Conservation (phyloP, 1,140 invertebrate genomes). For the Heterodera carotae region DNA sequence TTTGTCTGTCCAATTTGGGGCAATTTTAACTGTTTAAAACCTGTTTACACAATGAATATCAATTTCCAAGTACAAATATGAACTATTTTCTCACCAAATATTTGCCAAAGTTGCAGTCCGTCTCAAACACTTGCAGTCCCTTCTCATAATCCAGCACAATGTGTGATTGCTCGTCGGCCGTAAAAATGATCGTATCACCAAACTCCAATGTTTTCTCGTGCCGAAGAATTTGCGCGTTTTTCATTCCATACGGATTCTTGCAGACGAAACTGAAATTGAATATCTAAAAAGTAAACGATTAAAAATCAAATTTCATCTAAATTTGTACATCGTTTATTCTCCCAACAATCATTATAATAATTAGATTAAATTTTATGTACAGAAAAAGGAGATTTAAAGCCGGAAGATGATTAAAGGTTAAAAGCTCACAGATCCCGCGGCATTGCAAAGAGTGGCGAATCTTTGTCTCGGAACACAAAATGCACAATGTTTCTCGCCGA, state of each 20-base stretch:
- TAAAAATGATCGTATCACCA: conserved; percentile 33
- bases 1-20: too few relatives aligned
- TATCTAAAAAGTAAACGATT: too few relatives aligned
- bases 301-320: too few relatives aligned
- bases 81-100: conserved; percentile 23
- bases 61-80: background rate
- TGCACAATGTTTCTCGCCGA: conserved; percentile 5
- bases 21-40: too few relatives aligned
- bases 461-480: conserved; percentile 32
- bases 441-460: conserved; percentile 25
- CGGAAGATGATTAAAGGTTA: background rate
- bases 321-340: too few relatives aligned
- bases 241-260: conserved; percentile 12
- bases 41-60: conserved; percentile 1
- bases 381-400: too few relatives aligned
- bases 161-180: conserved; percentile 7
- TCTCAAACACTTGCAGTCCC: conserved; percentile 25
- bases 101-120: conserved; percentile 30
- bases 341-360: too few relatives aligned
- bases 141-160: conserved; percentile 32
- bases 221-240: conserved; percentile 32
- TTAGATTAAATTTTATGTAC: too few relatives aligned
- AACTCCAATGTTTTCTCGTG: conserved; percentile 30
- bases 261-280: conserved; percentile 12
- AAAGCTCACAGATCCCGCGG: conserved; percentile 19